phyloP scores from a whole-genome alignment of 2,888 invertebrate species.

The Argynnis bischoffii region DNA sequence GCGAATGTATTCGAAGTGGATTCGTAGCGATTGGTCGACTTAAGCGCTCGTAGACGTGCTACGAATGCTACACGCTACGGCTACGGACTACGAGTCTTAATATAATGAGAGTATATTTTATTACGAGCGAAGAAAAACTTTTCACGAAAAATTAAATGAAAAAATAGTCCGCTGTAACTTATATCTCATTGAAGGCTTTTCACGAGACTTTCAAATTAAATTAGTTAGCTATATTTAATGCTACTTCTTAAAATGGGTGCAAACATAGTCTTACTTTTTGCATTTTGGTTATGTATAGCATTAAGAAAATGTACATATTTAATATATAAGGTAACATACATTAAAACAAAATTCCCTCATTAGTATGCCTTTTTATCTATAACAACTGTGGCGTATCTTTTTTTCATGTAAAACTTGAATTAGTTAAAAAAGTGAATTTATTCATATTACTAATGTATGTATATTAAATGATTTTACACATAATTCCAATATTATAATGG shows the following conservation, averaged over 20 bases:
- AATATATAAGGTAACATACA: no score
- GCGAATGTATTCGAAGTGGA: slow-evolving; percentile 33
- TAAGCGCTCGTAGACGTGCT: slow-evolving; percentile 67
- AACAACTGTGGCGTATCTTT: no score
- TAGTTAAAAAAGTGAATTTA: background rate
- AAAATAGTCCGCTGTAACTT: background rate
- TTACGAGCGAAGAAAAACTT: slow-evolving; percentile 16
- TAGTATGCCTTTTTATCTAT: no score
- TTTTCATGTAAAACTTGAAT: background rate
- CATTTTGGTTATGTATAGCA: no score
- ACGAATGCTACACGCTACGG: slow-evolving; percentile 58
- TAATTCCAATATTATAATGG: slow-evolving; percentile 6
- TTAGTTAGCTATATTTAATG: no score
- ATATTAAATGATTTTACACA: slow-evolving; percentile 5
- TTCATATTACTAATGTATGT: slow-evolving; percentile 2
- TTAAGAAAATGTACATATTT: no score
- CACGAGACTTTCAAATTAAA: no score
- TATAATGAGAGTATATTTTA: slow-evolving; percentile 29
- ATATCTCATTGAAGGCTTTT: background rate
- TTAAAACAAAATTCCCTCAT: no score
- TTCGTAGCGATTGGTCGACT: slow-evolving; percentile 45
- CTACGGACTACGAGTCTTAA: slow-evolving; percentile 42
- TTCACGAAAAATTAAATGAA: slow-evolving; percentile 5
- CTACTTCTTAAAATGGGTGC: no score
- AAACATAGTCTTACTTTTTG: no score